phyloP scores from a whole-genome alignment of 2,888 invertebrate species.

The Andrena bicolor region DNA sequence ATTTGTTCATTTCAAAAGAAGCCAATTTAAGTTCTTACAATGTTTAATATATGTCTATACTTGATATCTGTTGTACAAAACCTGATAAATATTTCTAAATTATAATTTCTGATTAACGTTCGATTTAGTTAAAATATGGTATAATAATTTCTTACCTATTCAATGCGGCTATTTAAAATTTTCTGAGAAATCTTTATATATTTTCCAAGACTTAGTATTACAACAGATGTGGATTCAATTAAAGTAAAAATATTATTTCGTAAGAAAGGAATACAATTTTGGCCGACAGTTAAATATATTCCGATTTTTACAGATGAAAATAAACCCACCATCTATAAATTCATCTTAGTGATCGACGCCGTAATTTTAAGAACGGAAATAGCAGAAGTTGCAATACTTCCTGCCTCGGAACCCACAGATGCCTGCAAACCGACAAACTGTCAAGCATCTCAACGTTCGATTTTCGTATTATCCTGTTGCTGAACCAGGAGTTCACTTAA shows the following conservation, averaged over 20 bases:
- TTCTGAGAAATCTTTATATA: no score
- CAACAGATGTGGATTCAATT: background rate
- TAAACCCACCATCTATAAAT: conserved; percentile 46
- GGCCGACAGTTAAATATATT: conserved; percentile 23
- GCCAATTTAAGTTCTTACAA: no score
- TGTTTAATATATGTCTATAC: no score
- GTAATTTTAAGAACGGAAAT: conserved; percentile 48
- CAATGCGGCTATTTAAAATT: no score
- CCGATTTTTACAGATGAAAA: conserved; percentile 1
- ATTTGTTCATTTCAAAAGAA: no score
- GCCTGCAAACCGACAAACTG: background rate
- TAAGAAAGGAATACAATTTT: background rate
- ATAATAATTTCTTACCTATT: no score
- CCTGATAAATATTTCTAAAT: no score
- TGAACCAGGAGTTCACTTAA: conserved; percentile 9
- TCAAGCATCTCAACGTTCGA: conserved; percentile 11
- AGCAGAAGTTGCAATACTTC: conserved; percentile 14
- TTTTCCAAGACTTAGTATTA: no score
- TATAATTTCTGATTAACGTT: no score
- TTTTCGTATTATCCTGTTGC: conserved; percentile 3
- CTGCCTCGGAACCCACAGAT: background rate
- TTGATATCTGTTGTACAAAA: no score
- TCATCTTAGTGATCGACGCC: conserved; percentile 34
- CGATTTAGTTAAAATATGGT: no score
- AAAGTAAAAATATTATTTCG: background rate